Conservation (phyloP, 2,113 vertebrate species). For the Python bivittatus region DNA sequence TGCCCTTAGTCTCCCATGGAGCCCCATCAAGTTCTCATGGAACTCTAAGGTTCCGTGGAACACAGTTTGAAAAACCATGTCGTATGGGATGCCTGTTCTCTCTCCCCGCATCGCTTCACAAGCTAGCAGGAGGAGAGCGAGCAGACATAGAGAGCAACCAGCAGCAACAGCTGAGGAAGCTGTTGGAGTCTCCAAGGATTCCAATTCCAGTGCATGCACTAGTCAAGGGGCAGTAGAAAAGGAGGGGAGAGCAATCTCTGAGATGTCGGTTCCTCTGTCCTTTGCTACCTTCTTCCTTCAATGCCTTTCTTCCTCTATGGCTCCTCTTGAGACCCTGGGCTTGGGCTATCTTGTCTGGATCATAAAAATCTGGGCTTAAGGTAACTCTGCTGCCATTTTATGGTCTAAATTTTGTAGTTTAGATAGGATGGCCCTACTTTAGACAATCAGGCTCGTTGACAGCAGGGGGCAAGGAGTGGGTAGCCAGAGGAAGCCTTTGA, state of each 20-base stretch:
- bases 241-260: not conserved
- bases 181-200: not conserved
- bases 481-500: not conserved
- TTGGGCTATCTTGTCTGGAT: not conserved
- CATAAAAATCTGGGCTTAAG: not conserved
- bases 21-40: not conserved
- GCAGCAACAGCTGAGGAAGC: not conserved
- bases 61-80: not conserved
- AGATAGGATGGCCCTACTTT: not conserved
- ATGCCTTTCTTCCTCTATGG: not conserved
- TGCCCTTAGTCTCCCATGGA: not conserved
- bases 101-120: not conserved
- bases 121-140: not conserved
- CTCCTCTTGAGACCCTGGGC: not conserved
- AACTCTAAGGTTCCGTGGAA: not conserved
- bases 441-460: not conserved
- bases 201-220: not conserved
- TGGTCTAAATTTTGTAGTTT: not conserved
- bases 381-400: not conserved
- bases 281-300: not conserved
- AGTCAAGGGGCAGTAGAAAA: not conserved
- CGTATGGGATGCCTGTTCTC: not conserved
- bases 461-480: not conserved
- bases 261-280: not conserved
- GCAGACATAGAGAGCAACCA: not conserved